Evolutionary conservation across 2,888 invertebrate genomes (phyloP).

Genomic region (Lordiphosa andalusiaca): DNA sequence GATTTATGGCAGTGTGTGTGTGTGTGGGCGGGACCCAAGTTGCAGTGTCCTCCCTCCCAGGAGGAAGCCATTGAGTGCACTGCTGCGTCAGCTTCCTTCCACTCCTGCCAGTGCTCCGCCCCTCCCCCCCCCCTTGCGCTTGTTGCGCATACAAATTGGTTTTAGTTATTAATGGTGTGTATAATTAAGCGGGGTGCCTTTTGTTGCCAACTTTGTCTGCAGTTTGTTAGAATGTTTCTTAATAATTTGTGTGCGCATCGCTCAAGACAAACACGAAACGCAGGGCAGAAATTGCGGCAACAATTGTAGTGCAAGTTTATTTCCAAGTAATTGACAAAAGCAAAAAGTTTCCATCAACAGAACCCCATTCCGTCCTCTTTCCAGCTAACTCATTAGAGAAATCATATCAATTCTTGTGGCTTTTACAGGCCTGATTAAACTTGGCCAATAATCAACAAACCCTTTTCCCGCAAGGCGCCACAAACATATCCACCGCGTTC

Average conservation of each 20-base stretch:
- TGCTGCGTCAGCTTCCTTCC: slow-evolving; percentile 8
- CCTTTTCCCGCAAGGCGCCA: slow-evolving; percentile 10
- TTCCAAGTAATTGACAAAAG: too few relatives aligned
- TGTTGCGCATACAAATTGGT: slow-evolving; percentile 69
- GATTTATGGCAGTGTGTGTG: slow-evolving; percentile 57
- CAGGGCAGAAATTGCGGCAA: too few relatives aligned
- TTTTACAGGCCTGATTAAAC: too few relatives aligned
- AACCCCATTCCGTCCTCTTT: too few relatives aligned
- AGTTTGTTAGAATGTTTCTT: slow-evolving; percentile 71
- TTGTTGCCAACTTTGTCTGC: slow-evolving; percentile 71
- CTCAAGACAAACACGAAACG: slow-evolving; percentile 38
- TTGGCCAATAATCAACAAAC: too few relatives aligned
- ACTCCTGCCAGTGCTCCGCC: slow-evolving; percentile 5
- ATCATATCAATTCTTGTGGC: too few relatives aligned
- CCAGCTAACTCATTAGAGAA: too few relatives aligned
- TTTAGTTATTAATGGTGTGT: slow-evolving; percentile 72
- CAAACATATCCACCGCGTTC: slow-evolving; percentile 17
- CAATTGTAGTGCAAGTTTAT: too few relatives aligned
- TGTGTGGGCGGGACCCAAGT: slow-evolving; percentile 18
- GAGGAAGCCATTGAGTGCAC: slow-evolving; percentile 41
- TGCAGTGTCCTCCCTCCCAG: slow-evolving; percentile 45
- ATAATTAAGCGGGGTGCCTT: slow-evolving; percentile 67
- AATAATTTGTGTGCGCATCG: slow-evolving; percentile 64
- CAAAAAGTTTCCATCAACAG: too few relatives aligned
- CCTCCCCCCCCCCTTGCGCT: too few relatives aligned